phyloP scores from a whole-genome alignment of 2,888 invertebrate species.

The Tineola bisselliella region DNA sequence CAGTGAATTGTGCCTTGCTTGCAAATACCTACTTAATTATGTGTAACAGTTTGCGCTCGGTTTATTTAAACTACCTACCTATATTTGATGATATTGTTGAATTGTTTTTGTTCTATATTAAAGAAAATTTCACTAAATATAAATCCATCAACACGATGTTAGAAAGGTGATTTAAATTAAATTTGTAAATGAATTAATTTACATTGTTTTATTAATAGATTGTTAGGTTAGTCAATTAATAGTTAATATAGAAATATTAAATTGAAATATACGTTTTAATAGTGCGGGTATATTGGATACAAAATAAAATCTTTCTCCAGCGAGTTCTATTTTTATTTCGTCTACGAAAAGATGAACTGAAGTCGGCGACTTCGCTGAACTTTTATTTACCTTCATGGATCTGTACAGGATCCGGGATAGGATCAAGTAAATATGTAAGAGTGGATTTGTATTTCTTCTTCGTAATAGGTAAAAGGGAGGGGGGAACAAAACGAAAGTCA shows the following conservation, averaged over 20 bases:
- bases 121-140: too few species aligned
- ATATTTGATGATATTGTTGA: too few species aligned
- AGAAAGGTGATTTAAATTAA: background rate
- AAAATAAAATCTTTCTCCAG: background rate
- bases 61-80: too few species aligned
- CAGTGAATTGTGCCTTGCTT: too few species aligned
- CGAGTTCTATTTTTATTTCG: background rate
- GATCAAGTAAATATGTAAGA: conserved; percentile 7
- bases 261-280: background rate
- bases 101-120: too few species aligned
- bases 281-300: background rate
- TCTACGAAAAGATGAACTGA: background rate
- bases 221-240: background rate
- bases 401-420: background rate
- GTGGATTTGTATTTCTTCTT: conserved; percentile 13
- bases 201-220: background rate
- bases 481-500: conserved; percentile 44
- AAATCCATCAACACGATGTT: too few species aligned
- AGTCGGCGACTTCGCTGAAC: background rate
- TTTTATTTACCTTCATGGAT: background rate
- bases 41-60: too few species aligned
- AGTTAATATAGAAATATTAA: background rate
- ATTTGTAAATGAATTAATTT: background rate
- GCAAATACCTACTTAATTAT: too few species aligned
- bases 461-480: background rate